Conservation (phyloP, 2,113 vertebrate species). For the Ifrita kowaldi region DNA sequence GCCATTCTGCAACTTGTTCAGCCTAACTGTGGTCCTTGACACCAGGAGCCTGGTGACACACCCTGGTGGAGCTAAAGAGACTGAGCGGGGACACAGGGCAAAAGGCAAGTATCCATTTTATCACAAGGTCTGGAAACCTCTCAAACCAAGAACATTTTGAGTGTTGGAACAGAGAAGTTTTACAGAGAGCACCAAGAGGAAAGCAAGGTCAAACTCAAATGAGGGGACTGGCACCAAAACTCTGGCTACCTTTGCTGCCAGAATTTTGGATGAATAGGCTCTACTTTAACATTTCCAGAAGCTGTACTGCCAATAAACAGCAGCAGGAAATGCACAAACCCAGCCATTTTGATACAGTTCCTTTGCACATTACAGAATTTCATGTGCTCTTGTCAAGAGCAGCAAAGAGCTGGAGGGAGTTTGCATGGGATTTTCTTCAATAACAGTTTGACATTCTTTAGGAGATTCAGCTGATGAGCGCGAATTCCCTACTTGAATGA, state of each 20-base stretch:
- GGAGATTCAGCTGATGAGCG: not conserved
- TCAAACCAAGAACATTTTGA: not conserved
- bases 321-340: not conserved
- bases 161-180: not conserved
- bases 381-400: not conserved
- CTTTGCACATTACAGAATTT: not conserved
- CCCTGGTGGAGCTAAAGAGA: not conserved
- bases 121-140: not conserved
- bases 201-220: not conserved
- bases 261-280: not conserved
- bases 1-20: not conserved
- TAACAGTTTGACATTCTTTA: not conserved
- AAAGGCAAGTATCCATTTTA: not conserved
- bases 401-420: not conserved
- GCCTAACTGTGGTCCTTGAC: not conserved
- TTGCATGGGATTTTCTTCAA: not conserved
- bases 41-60: not conserved
- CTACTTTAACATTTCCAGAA: constrained; percentile 3
- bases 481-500: not conserved
- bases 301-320: not conserved
- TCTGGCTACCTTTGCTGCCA: constrained; percentile 28
- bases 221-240: not conserved
- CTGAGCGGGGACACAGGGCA: not conserved
- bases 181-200: not conserved
- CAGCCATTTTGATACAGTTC: not conserved